These are phyloP conservation scores for Bolborhynchus lineola DNA, from an alignment of 2,113 vertebrate species.

Conservation along the genomic window DNA sequence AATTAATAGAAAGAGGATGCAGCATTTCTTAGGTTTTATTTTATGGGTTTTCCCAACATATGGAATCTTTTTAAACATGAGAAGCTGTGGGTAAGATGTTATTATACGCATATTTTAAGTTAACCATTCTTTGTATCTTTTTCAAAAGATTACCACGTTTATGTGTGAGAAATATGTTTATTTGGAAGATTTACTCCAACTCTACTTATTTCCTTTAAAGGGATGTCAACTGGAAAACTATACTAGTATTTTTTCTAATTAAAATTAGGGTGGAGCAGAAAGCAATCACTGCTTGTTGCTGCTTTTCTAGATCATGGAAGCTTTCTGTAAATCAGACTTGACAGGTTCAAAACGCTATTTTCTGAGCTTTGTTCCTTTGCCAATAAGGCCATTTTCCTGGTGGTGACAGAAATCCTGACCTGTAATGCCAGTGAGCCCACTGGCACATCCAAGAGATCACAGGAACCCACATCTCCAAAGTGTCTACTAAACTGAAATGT, in stretches of 20 bases:
- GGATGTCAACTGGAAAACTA: conserved; percentile 38
- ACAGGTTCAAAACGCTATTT: conserved; percentile 27
- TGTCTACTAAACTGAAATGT: background rate
- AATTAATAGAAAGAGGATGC: conserved; percentile 68
- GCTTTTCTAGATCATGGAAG: conserved; percentile 29
- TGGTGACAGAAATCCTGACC: background rate
- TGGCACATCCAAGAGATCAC: background rate
- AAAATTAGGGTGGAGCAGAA: conserved; percentile 55
- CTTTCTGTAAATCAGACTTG: conserved; percentile 46
- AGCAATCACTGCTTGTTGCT: conserved; percentile 11
- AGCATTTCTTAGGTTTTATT: conserved; percentile 57
- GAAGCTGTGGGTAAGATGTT: conserved; percentile 61
- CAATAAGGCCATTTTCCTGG: background rate
- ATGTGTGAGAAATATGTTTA: conserved; percentile 45
- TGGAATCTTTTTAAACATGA: conserved; percentile 70
- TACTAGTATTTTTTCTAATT: conserved; percentile 44
- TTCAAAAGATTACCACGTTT: conserved; percentile 61
- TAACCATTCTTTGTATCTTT: conserved; percentile 57
- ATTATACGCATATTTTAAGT: conserved; percentile 66
- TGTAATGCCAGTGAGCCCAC: background rate
- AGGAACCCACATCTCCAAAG: background rate
- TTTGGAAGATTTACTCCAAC: conserved; percentile 42
- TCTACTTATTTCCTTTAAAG: conserved; percentile 21
- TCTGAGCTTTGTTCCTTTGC: conserved; percentile 8
- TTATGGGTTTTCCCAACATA: conserved; percentile 63